Percentiles rank a stretch among this genome's conserved stretches.
Evolutionary conservation across 2,113 vertebrate species (phyloP).

Genomic region (Crotophaga sulcirostris): DNA sequence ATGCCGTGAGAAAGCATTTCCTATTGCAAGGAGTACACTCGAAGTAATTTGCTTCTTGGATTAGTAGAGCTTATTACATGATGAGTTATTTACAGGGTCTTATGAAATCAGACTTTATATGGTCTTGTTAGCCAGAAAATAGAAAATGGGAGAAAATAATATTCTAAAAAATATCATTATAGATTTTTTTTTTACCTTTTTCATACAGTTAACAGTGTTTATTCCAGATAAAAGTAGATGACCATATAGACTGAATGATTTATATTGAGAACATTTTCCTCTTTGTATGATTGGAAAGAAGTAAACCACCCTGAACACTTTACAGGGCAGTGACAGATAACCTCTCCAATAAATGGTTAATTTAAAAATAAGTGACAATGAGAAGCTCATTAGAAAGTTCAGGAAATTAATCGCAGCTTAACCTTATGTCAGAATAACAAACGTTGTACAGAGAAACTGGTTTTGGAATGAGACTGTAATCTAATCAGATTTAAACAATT

Average conservation of each 20-base stretch:
- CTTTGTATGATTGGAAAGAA: background rate
- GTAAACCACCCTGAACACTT: background rate
- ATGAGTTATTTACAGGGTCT: background rate
- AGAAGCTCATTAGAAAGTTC: background rate
- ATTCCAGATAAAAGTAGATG: background rate
- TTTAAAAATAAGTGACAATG: background rate
- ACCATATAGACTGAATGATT: background rate
- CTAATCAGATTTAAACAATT: background rate
- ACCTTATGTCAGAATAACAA: background rate
- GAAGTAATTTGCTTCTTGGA: background rate
- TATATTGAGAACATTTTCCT: background rate
- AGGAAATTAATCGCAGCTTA: background rate
- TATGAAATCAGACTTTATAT: background rate
- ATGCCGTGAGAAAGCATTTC: background rate
- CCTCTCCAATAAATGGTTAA: background rate
- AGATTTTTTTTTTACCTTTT: background rate
- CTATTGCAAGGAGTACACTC: background rate
- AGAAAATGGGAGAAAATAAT: background rate
- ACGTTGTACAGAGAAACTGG: background rate
- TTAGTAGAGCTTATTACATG: background rate
- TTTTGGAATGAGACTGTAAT: background rate
- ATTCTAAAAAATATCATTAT: background rate
- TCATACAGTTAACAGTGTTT: background rate
- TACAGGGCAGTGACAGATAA: background rate
- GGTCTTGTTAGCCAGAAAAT: background rate